Conservation (phyloP, 2,113 vertebrate genomes). For the Emydura subglobosa region DNA sequence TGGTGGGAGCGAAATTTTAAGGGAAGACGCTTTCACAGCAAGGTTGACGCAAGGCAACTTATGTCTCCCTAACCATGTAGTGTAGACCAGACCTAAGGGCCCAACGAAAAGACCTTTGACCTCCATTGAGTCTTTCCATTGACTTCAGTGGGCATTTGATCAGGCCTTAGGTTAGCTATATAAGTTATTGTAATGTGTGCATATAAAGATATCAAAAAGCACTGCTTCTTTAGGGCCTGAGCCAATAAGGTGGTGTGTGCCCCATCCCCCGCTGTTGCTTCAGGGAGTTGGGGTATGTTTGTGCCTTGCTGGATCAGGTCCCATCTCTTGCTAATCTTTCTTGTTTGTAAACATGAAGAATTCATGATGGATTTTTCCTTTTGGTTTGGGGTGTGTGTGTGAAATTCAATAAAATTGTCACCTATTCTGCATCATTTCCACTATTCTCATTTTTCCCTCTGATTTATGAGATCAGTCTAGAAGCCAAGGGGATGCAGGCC, state of each 20-base stretch:
- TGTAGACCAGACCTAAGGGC: neutral
- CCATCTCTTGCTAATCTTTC: fast-evolving
- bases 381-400: neutral
- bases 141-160: neutral
- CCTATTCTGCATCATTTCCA: neutral
- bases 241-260: neutral
- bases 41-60: too few relatives aligned
- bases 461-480: neutral
- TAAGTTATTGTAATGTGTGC: neutral
- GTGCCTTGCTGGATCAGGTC: neutral
- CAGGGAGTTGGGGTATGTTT: neutral
- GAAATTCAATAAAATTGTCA: fast-evolving
- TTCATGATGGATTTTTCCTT: neutral
- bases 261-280: neutral
- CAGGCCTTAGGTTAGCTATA: neutral
- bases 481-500: neutral
- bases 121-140: neutral
- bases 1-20: too few relatives aligned
- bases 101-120: neutral
- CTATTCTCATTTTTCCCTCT: neutral
- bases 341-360: fast-evolving
- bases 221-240: neutral
- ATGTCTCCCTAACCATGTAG: too few relatives aligned
- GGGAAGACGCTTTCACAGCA: too few relatives aligned
- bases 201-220: neutral